Evolutionary conservation across 1,140 invertebrate species (phyloP).

Genomic region (Drosophila subobscura): DNA sequence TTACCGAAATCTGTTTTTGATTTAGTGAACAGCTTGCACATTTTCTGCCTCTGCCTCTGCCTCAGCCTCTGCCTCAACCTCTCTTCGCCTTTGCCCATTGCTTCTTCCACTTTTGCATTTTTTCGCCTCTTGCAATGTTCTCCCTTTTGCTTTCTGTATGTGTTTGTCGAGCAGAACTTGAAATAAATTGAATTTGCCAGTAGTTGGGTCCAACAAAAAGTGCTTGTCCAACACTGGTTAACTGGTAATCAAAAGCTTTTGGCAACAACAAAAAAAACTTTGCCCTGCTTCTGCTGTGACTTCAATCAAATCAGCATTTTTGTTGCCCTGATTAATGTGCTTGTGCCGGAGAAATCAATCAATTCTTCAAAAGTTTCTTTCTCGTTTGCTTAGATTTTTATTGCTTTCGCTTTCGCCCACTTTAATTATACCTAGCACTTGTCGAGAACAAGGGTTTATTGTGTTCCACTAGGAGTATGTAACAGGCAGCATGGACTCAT

Average conservation of each 20-base stretch:
- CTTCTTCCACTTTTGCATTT: constrained; percentile 18
- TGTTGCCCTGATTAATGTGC: constrained; percentile 73
- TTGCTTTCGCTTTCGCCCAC: constrained; percentile 36
- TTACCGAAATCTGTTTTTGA: constrained; percentile 82
- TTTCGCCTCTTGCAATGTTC: constrained; percentile 8
- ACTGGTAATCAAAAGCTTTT: constrained; percentile 68
- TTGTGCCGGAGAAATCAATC: constrained; percentile 74
- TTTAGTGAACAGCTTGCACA: constrained; percentile 79
- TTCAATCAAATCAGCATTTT: constrained; percentile 68
- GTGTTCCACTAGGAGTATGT: background rate
- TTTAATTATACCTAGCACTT: constrained; percentile 24
- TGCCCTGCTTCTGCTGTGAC: constrained; percentile 37
- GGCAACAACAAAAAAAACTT: constrained; percentile 31
- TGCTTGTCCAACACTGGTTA: constrained; percentile 46
- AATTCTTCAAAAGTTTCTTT: constrained; percentile 69
- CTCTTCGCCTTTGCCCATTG: background rate
- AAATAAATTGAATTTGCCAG: constrained; percentile 76
- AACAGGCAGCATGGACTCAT: no score
- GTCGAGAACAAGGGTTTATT: background rate
- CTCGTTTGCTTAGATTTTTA: constrained; percentile 61
- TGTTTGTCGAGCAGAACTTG: constrained; percentile 44
- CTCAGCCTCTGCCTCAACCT: constrained; percentile 2
- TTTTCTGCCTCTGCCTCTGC: constrained; percentile 37
- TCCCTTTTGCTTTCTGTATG: no score
- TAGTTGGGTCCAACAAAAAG: constrained; percentile 41